Base-by-base conservation (phyloP, 2,113 vertebrate species). In the Corapipo altera region DNA sequence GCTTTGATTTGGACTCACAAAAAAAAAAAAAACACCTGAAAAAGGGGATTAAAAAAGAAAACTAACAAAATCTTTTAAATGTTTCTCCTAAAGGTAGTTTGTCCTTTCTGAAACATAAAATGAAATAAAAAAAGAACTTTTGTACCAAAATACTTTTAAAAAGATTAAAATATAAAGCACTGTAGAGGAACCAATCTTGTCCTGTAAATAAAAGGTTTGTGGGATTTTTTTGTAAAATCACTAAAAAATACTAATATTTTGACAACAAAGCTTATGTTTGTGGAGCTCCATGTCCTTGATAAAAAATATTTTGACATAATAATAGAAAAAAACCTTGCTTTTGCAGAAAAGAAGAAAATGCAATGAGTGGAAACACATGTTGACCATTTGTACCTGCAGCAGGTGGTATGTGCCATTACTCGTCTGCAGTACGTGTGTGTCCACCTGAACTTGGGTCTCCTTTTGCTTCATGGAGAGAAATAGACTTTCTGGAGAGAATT, bases 51-150 rank as follows among this genome's bases (percentile, higher is more conserved):
- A 17, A 59, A 64, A 85, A 85, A 32, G 2, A 28, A 76, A 48
- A 16, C 0, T 0, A 2, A 16, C 2, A 8, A 1, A 35, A 14
- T 27, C 2, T 80, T 69, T 30, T 70, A 26, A 3, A 3, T 24
- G 1, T 35, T 5, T 67, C 4, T 46, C 32, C 32, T 41, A 41
- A 64, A 46, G 0, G 9, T 8, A 66, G 2, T 3, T 12, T n/a
- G 0, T 5, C 3, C 3, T 6, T 30, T 71, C 8, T 3, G 46
- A 79, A 75, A 54, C 0, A 4, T 3, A 24, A 57, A 66, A 62
- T 20, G 0, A 54, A 48, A 8, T 8, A 0, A 35, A 32, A 62
- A 22, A 22, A 8, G 9, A 27, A 51, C 26, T 39, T 28, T 23
- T 33, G 13, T 49, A 23, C 14, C 4, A 54, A 80, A 33, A 54